Conservation (phyloP, 2,888 invertebrate genomes). For the Drosophila phalerata region DNA sequence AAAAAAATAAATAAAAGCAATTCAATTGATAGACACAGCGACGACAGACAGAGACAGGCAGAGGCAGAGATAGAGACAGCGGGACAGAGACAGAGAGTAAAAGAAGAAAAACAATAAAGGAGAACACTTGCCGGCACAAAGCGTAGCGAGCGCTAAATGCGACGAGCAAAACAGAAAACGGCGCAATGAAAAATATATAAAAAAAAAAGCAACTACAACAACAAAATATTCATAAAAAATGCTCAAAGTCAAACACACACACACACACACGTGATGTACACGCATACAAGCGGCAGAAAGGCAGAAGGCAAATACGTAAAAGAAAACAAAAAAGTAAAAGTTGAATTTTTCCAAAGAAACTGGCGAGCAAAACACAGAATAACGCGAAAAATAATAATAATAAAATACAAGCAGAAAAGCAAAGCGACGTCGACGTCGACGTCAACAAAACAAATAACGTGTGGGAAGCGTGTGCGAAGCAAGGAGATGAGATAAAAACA, state of each 20-base stretch:
- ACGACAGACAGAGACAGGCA: conserved; percentile 18
- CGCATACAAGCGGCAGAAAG: conserved; percentile 39
- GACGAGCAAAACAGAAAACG: conserved; percentile 72
- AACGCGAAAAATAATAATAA: conserved; percentile 82
- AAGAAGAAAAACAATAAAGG: conserved; percentile 31
- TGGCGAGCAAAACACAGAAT: conserved; percentile 80
- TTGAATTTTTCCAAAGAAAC: conserved; percentile 82
- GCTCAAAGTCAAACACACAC: conserved; percentile 57
- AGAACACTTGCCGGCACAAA: conserved; percentile 59
- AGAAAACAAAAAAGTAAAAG: conserved; percentile 80
- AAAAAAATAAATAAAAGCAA: conserved; percentile 19
- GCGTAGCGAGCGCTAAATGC: conserved; percentile 63
- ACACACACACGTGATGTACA: conserved; percentile 45
- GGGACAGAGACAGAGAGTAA: conserved; percentile 4
- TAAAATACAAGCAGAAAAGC: conserved; percentile 73
- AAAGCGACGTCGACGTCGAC: conserved; percentile 52
- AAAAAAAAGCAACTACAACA: conserved; percentile 56
- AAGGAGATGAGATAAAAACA: conserved; percentile 65
- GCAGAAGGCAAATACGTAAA: conserved; percentile 67
- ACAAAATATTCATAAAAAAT: conserved; percentile 76
- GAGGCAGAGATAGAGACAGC: neutral
- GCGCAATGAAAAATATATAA: conserved; percentile 57
- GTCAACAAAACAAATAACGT: conserved; percentile 68
- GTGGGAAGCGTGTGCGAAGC: conserved; percentile 63
- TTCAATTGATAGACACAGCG: conserved; percentile 51